Percentiles rank a stretch among this genome's conserved stretches.
Conservation (phyloP, 1,140 invertebrate genomes). For the Ceratina japonica region DNA sequence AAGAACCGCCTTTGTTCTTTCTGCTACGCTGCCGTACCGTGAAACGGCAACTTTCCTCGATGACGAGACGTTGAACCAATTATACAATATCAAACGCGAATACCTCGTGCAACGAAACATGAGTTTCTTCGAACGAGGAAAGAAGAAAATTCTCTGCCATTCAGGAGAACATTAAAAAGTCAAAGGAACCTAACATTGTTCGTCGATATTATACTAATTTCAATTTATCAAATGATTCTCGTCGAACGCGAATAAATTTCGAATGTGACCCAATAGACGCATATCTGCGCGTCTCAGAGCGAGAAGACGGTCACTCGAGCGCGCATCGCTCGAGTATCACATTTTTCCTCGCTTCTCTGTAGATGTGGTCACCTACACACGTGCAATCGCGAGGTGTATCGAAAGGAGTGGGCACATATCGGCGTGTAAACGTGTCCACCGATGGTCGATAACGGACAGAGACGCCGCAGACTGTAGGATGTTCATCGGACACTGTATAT, state of each 20-base stretch:
- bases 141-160: too few species aligned
- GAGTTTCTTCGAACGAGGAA: too few species aligned
- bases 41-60: conserved; percentile 42
- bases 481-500: conserved; percentile 79
- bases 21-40: conserved; percentile 30
- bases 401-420: conserved; percentile 57
- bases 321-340: conserved; percentile 15
- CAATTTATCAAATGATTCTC: not conserved
- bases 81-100: conserved; percentile 17
- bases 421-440: conserved; percentile 47
- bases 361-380: conserved; percentile 22
- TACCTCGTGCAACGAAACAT: too few species aligned
- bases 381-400: conserved; percentile 19
- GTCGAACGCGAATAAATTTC: not conserved
- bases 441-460: conserved; percentile 71
- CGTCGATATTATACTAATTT: too few species aligned
- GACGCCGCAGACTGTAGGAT: conserved; percentile 71
- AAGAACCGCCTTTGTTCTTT: conserved; percentile 40
- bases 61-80: conserved; percentile 19
- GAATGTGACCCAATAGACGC: not conserved
- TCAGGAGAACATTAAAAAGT: too few species aligned
- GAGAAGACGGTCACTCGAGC: conserved; percentile 10
- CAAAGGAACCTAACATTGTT: too few species aligned
- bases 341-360: not conserved
- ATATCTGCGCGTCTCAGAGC: not conserved